Evolutionary conservation across 2,797 vertebrate species (phyloP), one percentile per base, ranked within the genome.

Genomic region (Karalla daura): DNA sequence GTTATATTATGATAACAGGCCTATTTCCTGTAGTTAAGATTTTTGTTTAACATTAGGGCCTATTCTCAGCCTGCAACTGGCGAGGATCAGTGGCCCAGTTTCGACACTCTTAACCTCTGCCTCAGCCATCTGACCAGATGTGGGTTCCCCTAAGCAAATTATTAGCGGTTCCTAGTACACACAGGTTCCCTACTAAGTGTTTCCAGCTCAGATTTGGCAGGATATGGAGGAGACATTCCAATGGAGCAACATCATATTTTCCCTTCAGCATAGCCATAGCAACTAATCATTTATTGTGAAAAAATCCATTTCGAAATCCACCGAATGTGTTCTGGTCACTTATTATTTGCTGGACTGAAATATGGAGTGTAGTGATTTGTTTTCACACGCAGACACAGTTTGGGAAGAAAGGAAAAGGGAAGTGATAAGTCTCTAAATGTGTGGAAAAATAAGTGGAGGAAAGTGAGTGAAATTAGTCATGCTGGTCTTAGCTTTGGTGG

Each of bases 111-210:
- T 96, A 96, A 96, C 94, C 94, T 93, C 91, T 93, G 93, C 93
- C 93, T 93, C 92, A 93, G 92, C 89, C 92, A 83, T 90, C 90
- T 86, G 87, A 93, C 94, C 95, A 97, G 96, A 97, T 97, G 96
- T 96, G 93, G 89, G 83, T 93, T 95, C 94, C 94, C 93, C 96
- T 93, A 93, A 95, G 93, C 93, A 96, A 96, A 95, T 96, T 95
- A 96, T 96, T 96, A 93, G 92, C 91, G 93, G 93, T 94, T 96
- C 94, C 90, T 88, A 84, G 93, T 92, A 92, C 93, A 94, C 94
- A 94, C 91, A 92, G 88, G 95, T 96, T 95, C 93, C 88, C 91
- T 91, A 92, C 90, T 95, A 96, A 97, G 92, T 95, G 94, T 94
- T 97, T 98, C 96, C 95, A 97, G 95, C 89, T 94, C 94, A 91